phyloP scores from a whole-genome alignment of 2,888 invertebrate genomes.

The Protodeltote pygarga region DNA sequence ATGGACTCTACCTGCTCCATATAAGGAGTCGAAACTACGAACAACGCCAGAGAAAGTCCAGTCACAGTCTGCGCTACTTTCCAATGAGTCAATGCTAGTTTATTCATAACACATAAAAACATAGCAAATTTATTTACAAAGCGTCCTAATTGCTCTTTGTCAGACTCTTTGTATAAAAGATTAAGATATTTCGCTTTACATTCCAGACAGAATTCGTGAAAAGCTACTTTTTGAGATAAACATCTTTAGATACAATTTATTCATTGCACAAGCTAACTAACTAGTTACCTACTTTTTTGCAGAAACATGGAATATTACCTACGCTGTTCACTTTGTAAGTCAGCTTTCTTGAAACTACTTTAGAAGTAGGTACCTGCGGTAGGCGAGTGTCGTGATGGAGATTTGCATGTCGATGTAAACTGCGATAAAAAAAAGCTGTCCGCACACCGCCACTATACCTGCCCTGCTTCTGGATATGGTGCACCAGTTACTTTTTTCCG shows the following conservation, averaged over 20 bases:
- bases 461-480: constrained; percentile 47
- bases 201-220: constrained; percentile 49
- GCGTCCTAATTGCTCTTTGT: constrained; percentile 47
- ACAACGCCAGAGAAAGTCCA: constrained; percentile 46
- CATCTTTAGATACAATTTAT: constrained; percentile 49
- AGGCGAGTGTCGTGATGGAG: constrained; percentile 59
- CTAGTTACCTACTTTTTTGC: constrained; percentile 44
- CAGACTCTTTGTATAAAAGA: constrained; percentile 35
- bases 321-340: constrained; percentile 47
- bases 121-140: constrained; percentile 40
- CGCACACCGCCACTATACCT: constrained; percentile 45
- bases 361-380: constrained; percentile 46
- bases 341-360: constrained; percentile 61
- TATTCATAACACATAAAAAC: constrained; percentile 35
- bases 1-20: constrained; percentile 40
- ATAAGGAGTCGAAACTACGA: constrained; percentile 46
- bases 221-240: constrained; percentile 49
- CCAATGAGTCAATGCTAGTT: constrained; percentile 35
- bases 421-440: constrained; percentile 56
- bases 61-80: constrained; percentile 32
- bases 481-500: constrained; percentile 19
- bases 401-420: constrained; percentile 67
- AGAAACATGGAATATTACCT: constrained; percentile 47
- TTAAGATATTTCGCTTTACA: constrained; percentile 43
- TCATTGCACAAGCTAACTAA: constrained; percentile 46